phyloP scores from a whole-genome alignment of 2,113 vertebrate genomes.

The Brienomyrus brachyistius region DNA sequence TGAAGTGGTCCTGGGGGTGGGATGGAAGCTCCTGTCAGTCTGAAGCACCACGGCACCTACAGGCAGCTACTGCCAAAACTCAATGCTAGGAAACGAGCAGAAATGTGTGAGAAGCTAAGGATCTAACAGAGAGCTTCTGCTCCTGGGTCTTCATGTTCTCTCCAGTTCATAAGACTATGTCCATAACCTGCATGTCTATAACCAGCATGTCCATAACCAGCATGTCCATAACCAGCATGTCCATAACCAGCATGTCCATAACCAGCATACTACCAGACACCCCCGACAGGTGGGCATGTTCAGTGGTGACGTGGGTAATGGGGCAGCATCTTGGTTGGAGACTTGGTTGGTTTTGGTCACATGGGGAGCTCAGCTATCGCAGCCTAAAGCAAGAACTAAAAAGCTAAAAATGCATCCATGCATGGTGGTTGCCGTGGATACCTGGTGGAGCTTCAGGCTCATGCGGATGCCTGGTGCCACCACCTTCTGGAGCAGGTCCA shows the following conservation, averaged over 20 bases:
- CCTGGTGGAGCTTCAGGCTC: slow-evolving; percentile 97
- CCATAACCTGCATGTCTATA: background rate
- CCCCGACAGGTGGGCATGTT: background rate
- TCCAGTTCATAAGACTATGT: background rate
- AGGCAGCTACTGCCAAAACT: background rate
- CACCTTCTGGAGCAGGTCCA: slow-evolving; percentile 89
- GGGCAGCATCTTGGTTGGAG: background rate
- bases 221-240: too few relatives aligned
- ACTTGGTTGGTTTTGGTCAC: background rate
- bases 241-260: too few relatives aligned
- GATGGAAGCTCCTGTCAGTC: background rate
- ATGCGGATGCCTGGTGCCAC: slow-evolving; percentile 90
- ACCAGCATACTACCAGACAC: background rate
- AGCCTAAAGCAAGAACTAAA: background rate
- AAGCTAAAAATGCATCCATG: background rate
- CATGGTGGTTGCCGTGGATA: slow-evolving; percentile 34
- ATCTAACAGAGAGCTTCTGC: background rate
- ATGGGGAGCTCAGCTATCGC: background rate
- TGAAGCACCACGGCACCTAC: background rate
- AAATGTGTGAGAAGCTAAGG: background rate
- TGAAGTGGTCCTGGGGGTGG: slow-evolving; percentile 83
- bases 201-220: too few relatives aligned
- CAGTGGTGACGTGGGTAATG: background rate
- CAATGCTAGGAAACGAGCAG: background rate
- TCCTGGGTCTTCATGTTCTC: background rate